Percentiles rank a stretch among this genome's conserved stretches.
Evolutionary conservation across 2,113 vertebrate genomes (phyloP).

Genomic region (Elgaria multicarinata): DNA sequence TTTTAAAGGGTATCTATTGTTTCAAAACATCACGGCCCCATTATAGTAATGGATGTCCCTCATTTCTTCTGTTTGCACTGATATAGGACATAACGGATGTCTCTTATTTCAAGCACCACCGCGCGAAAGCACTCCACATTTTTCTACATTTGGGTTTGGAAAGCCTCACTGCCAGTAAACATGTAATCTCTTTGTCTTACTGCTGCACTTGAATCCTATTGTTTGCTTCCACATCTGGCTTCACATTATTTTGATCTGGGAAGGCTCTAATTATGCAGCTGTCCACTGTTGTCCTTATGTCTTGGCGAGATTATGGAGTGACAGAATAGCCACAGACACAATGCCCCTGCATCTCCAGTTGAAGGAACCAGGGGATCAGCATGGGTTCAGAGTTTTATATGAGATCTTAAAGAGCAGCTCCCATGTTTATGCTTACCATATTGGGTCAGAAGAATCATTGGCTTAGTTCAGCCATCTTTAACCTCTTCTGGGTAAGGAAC

Average conservation of each 20-base stretch:
- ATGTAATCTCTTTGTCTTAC: background rate
- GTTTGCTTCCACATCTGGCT: background rate
- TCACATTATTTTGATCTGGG: background rate
- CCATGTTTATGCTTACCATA: background rate
- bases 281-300: background rate
- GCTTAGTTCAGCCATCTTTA: background rate
- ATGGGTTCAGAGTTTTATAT: background rate
- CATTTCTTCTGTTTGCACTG: background rate
- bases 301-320: background rate
- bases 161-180: background rate
- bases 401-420: background rate
- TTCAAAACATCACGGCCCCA: background rate
- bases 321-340: background rate
- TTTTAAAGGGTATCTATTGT: background rate
- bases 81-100: background rate
- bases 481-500: background rate
- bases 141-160: background rate
- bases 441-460: background rate
- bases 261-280: background rate
- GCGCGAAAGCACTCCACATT: background rate
- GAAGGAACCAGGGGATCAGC: background rate
- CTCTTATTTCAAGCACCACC: background rate
- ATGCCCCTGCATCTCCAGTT: background rate
- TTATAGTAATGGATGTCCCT: background rate
- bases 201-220: background rate